A percentile compares a stretch with the other conserved stretches of the same genome.
phyloP scores from a whole-genome alignment of 2,888 invertebrate genomes.

The Lasius fuliginosus region DNA sequence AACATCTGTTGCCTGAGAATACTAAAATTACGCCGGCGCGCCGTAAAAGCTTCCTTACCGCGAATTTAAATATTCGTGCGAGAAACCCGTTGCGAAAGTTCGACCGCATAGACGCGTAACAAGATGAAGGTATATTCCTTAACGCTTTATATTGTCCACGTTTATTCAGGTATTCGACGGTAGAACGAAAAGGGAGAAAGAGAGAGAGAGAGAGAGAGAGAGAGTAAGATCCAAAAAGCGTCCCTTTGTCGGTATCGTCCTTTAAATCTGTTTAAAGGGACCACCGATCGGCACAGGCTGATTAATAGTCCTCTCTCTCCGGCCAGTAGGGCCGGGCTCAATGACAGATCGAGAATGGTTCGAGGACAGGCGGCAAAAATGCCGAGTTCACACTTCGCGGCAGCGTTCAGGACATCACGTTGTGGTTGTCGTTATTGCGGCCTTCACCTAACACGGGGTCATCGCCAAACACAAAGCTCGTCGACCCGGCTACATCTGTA shows the following conservation, averaged over 20 bases:
- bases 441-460: conserved; percentile 56
- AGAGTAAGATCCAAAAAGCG: conserved; percentile 73
- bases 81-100: conserved; percentile 40
- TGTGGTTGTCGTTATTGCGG: conserved; percentile 59
- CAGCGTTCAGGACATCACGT: conserved; percentile 57
- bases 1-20: conserved; percentile 57
- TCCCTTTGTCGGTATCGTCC: conserved; percentile 81
- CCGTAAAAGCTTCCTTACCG: conserved; percentile 49
- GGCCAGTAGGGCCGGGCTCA: conserved; percentile 75
- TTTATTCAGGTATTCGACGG: too few relatives aligned
- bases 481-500: conserved; percentile 46
- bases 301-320: conserved; percentile 80
- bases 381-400: conserved; percentile 80
- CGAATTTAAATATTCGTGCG: conserved; percentile 50
- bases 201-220: conserved; percentile 58
- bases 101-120: conserved; percentile 11
- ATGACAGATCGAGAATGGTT: conserved; percentile 84
- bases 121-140: neutral
- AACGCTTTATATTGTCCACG: too few relatives aligned
- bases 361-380: conserved; percentile 81
- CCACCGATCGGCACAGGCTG: conserved; percentile 82
- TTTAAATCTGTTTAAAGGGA: conserved; percentile 83
- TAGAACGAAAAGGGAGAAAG: conserved; percentile 42
- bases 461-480: conserved; percentile 49
- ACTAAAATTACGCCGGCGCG: conserved; percentile 46